Evolutionary conservation across 2,113 vertebrate genomes (phyloP).

Genomic region (Leptocoma aspasia): DNA sequence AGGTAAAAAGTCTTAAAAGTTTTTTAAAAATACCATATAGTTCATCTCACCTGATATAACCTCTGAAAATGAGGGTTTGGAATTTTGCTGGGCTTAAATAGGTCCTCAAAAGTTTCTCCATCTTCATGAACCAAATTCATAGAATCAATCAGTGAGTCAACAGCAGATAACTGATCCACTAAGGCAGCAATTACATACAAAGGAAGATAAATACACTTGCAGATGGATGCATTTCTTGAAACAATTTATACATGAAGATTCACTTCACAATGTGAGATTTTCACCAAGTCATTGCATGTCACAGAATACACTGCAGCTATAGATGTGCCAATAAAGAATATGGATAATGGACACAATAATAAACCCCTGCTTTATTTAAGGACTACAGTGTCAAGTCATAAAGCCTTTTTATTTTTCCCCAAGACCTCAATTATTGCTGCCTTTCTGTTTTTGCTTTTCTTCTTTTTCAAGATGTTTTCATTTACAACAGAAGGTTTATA

Average conservation of each 20-base stretch:
- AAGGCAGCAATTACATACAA: constrained; percentile 8
- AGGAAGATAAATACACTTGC: constrained; percentile 2
- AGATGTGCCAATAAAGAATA: background rate
- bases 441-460: background rate
- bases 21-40: background rate
- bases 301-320: background rate
- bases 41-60: constrained; percentile 86
- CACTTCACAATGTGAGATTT: background rate
- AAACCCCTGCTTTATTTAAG: constrained; percentile 16
- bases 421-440: background rate
- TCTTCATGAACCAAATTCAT: constrained; percentile 87
- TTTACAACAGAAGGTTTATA: constrained; percentile 36
- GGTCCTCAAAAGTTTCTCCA: constrained; percentile 76
- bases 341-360: background rate
- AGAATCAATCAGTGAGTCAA: constrained; percentile 89
- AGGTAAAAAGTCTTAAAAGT: background rate
- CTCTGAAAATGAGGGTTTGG: constrained; percentile 94
- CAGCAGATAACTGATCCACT: constrained; percentile 84
- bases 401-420: background rate
- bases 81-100: constrained; percentile 85
- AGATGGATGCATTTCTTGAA: background rate
- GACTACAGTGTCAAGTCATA: background rate
- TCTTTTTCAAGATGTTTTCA: constrained; percentile 27
- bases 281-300: background rate
- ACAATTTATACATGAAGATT: background rate